These are phyloP conservation scores for Phocides pigmalion DNA, from an alignment of 1,140 invertebrate genomes.

Conservation along the genomic window DNA sequence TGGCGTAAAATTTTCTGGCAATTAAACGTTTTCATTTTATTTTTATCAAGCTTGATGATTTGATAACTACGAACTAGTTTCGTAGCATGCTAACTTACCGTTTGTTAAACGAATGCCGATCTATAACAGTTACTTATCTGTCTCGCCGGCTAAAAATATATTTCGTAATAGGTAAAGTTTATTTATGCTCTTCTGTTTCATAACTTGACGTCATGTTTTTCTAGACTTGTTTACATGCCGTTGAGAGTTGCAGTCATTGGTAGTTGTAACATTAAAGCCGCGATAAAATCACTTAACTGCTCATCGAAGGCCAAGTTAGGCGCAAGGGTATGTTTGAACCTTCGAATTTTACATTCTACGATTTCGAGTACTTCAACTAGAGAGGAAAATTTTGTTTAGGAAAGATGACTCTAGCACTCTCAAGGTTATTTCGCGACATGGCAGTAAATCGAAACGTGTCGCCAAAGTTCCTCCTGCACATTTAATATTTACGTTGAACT, in stretches of 20 bases:
- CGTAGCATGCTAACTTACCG: background rate
- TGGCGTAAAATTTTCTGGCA: conserved; percentile 8
- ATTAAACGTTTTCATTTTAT: background rate
- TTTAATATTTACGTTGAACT: conserved; percentile 41
- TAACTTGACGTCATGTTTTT: conserved; percentile 21
- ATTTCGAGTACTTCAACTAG: no score
- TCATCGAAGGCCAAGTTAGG: conserved; percentile 36
- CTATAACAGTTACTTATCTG: background rate
- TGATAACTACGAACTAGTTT: background rate
- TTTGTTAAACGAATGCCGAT: background rate
- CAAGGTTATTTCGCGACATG: conserved; percentile 2
- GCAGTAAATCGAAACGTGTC: conserved; percentile 19
- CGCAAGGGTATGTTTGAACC: conserved; percentile 21
- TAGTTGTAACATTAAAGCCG: conserved; percentile 15
- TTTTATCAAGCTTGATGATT: background rate
- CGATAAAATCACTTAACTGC: conserved; percentile 32
- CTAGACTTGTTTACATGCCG: conserved; percentile 12
- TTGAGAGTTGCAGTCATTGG: conserved; percentile 8
- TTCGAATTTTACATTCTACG: conserved; percentile 14
- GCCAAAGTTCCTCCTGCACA: conserved; percentile 16
- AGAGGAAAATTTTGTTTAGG: conserved; percentile 4
- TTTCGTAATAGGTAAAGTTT: conserved; percentile 5
- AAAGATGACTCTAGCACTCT: background rate
- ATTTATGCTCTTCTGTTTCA: background rate
- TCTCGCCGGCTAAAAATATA: background rate